These are phyloP conservation scores for Stictonetta naevosa DNA, from an alignment of 2,113 vertebrate species.

Conservation along the genomic window DNA sequence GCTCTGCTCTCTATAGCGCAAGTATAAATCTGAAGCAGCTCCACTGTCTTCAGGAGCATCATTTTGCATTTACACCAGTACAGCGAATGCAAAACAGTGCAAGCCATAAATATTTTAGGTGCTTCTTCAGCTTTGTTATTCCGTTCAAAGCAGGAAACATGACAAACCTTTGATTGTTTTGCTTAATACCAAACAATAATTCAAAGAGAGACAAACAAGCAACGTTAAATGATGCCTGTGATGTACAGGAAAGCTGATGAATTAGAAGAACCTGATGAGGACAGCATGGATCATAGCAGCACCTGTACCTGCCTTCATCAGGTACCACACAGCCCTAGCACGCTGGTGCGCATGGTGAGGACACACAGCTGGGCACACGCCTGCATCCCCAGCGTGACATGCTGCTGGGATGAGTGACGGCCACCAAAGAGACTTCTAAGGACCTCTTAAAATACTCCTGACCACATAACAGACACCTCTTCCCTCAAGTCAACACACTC, in stretches of 20 bases:
- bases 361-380: neutral
- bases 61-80: conserved; percentile 48
- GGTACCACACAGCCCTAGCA: neutral
- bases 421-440: neutral
- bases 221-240: conserved; percentile 63
- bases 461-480: neutral
- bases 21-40: conserved; percentile 5
- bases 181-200: conserved; percentile 74
- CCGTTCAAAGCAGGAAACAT: conserved; percentile 70
- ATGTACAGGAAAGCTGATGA: neutral
- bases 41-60: conserved; percentile 6
- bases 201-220: conserved; percentile 73
- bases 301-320: neutral
- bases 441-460: neutral
- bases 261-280: conserved; percentile 39
- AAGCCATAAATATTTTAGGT: conserved; percentile 74
- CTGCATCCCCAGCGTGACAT: neutral
- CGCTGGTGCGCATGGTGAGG: accelerated
- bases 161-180: conserved; percentile 77
- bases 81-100: conserved; percentile 2
- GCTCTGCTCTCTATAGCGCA: neutral
- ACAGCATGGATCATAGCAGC: neutral
- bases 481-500: neutral
- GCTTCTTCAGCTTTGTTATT: conserved; percentile 65
- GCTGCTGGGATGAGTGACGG: neutral